phyloP scores from a whole-genome alignment of 2,888 invertebrate species.

The Cheilosia vernalis region DNA sequence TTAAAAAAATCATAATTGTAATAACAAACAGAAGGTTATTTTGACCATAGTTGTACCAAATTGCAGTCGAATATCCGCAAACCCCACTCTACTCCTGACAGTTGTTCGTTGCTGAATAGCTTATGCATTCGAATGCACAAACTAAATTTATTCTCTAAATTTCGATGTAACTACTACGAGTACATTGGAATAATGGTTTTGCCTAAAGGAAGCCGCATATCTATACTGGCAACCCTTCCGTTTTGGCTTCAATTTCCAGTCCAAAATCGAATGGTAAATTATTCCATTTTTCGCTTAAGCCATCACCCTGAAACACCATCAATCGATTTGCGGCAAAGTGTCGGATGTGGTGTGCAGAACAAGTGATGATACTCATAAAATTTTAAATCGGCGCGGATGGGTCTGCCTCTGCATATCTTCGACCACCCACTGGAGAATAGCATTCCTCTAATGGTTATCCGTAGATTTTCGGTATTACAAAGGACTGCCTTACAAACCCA shows the following conservation, averaged over 20 bases:
- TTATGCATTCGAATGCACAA: too few species aligned
- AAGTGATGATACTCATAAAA: constrained; percentile 75
- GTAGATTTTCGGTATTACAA: constrained; percentile 61
- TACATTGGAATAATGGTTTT: too few species aligned
- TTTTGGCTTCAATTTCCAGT: constrained; percentile 23
- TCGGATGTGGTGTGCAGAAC: constrained; percentile 68
- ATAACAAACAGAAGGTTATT: too few species aligned
- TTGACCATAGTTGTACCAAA: too few species aligned
- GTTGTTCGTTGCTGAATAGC: too few species aligned
- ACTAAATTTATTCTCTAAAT: too few species aligned
- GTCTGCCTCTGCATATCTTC: constrained; percentile 53
- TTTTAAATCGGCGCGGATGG: constrained; percentile 64
- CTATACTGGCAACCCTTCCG: constrained; percentile 17
- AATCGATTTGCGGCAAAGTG: constrained; percentile 69
- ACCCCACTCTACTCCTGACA: too few species aligned
- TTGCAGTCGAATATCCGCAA: too few species aligned
- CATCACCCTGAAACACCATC: constrained; percentile 64
- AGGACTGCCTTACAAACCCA: constrained; percentile 42
- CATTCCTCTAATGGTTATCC: constrained; percentile 61
- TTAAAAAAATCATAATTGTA: too few species aligned
- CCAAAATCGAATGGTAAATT: constrained; percentile 50
- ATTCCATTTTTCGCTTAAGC: constrained; percentile 46
- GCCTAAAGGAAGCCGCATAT: too few species aligned
- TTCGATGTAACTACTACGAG: too few species aligned
- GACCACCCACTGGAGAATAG: constrained; percentile 51